These are phyloP conservation scores for Plagodis pulveraria DNA, from an alignment of 2,888 invertebrate genomes.

Conservation along the genomic window DNA sequence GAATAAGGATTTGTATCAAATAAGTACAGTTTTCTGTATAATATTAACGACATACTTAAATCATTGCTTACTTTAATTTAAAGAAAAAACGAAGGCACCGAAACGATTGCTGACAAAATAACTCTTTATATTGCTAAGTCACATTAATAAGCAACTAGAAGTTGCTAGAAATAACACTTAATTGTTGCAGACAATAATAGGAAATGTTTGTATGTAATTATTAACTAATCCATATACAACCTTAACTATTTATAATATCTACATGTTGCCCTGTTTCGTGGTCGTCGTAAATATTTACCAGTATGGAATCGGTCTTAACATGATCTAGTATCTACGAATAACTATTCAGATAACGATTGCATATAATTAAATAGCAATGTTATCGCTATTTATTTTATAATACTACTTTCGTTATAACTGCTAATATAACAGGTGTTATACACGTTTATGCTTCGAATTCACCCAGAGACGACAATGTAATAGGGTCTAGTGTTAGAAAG, in stretches of 20 bases:
- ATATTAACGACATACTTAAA: neutral
- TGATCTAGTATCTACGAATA: too few species aligned
- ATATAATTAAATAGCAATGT: neutral
- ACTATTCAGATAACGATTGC: too few species aligned
- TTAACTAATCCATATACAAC: constrained; percentile 39
- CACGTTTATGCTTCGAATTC: neutral
- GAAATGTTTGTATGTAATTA: constrained; percentile 43
- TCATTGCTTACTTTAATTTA: neutral
- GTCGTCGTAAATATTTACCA: constrained; percentile 36
- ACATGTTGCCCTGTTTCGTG: constrained; percentile 40
- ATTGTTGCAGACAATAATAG: constrained; percentile 58
- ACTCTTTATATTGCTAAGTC: neutral
- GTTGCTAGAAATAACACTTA: constrained; percentile 36
- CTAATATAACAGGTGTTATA: neutral
- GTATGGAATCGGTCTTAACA: too few species aligned
- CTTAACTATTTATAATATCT: constrained; percentile 26
- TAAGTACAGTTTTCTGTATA: constrained; percentile 4
- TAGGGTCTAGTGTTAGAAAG: constrained; percentile 44
- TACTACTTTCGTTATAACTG: too few species aligned
- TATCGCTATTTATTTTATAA: neutral
- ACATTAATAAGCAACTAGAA: constrained; percentile 18
- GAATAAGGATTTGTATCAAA: constrained; percentile 20
- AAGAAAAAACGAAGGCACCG: constrained; percentile 7
- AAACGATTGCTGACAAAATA: constrained; percentile 18
- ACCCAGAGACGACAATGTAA: constrained; percentile 37